These are phyloP conservation scores for Thera obeliscata DNA, from an alignment of 2,888 invertebrate genomes.

Conservation along the genomic window DNA sequence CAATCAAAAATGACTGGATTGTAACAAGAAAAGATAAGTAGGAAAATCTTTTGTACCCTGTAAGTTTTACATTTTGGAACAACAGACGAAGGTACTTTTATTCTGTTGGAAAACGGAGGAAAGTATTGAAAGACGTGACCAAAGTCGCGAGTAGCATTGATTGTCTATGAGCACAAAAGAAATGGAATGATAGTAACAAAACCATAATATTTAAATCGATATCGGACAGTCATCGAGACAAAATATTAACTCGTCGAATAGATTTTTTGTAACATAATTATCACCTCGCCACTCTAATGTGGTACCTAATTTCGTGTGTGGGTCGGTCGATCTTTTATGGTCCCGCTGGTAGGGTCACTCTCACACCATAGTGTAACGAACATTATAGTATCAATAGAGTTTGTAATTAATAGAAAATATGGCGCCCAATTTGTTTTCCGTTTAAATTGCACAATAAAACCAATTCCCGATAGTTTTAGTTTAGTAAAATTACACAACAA, in stretches of 20 bases:
- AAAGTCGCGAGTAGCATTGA: slow-evolving; percentile 10
- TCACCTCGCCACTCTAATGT: slow-evolving; percentile 80
- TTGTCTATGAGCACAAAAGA: not conserved
- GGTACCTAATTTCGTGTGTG: slow-evolving; percentile 81
- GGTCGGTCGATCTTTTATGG: slow-evolving; percentile 77
- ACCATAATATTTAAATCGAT: slow-evolving; percentile 56
- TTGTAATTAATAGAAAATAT: not conserved
- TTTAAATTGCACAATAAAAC: not conserved
- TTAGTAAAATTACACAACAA: too few species aligned
- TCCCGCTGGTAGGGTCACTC: slow-evolving; percentile 56
- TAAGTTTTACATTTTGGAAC: too few species aligned
- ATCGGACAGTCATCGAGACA: slow-evolving; percentile 65
- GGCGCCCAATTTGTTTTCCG: not conserved
- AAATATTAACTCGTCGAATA: slow-evolving; percentile 77
- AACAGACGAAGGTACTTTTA: too few species aligned
- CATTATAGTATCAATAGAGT: not conserved
- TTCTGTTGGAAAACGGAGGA: too few species aligned
- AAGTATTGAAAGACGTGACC: not conserved
- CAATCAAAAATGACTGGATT: too few species aligned
- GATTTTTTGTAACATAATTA: slow-evolving; percentile 81
- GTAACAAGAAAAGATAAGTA: too few species aligned
- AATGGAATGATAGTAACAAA: not conserved
- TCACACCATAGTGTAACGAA: slow-evolving; percentile 60
- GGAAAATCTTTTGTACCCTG: too few species aligned
- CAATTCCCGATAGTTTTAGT: too few species aligned